A percentile compares a stretch with the other conserved stretches of the same genome.
Evolutionary conservation across 2,888 invertebrate species (phyloP).

Genomic region (Chymomyza procnemis): DNA sequence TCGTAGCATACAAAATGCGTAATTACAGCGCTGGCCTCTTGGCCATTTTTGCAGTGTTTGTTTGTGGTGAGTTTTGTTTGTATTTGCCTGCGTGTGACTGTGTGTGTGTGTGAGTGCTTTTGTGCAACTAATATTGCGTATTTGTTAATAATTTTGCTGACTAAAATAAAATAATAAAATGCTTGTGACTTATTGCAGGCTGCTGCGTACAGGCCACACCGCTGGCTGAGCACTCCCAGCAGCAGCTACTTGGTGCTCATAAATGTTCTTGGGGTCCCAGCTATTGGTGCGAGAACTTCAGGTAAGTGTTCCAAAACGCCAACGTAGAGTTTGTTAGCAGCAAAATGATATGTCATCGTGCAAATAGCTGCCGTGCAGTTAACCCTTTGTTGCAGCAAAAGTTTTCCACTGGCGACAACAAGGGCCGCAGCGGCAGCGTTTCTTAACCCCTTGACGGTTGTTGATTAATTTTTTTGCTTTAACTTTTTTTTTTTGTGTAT

Average conservation of each 20-base stretch:
- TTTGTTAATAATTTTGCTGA: constrained; percentile 8
- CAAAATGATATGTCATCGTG: constrained; percentile 50
- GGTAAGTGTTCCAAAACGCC: constrained; percentile 61
- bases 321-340: background rate
- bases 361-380: background rate
- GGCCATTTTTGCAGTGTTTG: constrained; percentile 78
- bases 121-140: constrained; percentile 33
- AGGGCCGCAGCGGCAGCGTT: constrained; percentile 48
- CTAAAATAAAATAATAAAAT: background rate
- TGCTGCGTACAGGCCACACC: constrained; percentile 49
- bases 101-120: constrained; percentile 6
- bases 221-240: constrained; percentile 29
- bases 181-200: constrained; percentile 30
- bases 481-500: constrained; percentile 7
- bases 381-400: background rate
- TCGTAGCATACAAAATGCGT: constrained; percentile 73
- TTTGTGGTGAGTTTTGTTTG: constrained; percentile 77
- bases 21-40: constrained; percentile 76
- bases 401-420: constrained; percentile 27
- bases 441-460: constrained; percentile 36
- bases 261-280: constrained; percentile 89
- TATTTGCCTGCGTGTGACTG: no score
- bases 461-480: no score
- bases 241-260: constrained; percentile 80
- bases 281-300: constrained; percentile 84